Percentiles rank a stretch among this genome's conserved stretches.
These are phyloP conservation scores for Oreochromis grahami DNA, from an alignment of 2,797 vertebrate species.

Conservation along the genomic window DNA sequence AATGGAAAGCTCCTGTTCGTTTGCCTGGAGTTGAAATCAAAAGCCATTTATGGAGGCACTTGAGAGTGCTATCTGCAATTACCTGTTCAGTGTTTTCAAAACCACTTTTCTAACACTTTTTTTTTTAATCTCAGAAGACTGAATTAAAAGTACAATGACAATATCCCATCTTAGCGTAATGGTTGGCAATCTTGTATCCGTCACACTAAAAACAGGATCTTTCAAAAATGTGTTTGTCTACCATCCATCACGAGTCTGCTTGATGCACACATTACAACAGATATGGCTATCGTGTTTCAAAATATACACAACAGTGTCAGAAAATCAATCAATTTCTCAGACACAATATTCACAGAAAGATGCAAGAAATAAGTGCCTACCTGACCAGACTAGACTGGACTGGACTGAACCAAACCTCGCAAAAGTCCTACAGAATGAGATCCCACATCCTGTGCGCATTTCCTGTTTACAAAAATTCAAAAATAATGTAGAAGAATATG, in stretches of 20 bases:
- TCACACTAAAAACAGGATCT: not conserved
- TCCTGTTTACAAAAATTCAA: not conserved
- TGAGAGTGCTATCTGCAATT: constrained; percentile 23
- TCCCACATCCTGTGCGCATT: not conserved
- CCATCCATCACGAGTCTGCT: not conserved
- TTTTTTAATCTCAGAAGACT: not conserved
- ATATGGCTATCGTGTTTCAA: not conserved
- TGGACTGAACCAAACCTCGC: not conserved
- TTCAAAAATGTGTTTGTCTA: not conserved
- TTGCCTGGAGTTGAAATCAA: constrained; percentile 29
- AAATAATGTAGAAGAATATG: not conserved
- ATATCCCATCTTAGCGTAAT: not conserved
- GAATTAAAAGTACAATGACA: not conserved
- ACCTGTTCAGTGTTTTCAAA: constrained; percentile 14
- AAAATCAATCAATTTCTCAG: not conserved
- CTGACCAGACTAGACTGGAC: not conserved
- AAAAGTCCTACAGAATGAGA: not conserved
- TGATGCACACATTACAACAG: not conserved
- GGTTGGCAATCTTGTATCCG: not conserved
- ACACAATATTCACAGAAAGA: not conserved
- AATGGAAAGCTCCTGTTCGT: constrained; percentile 33
- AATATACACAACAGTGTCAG: not conserved
- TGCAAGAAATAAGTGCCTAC: not conserved
- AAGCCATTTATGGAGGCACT: constrained; percentile 16
- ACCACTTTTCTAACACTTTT: not conserved